Evolutionary conservation across 2,797 vertebrate genomes (phyloP), one percentile per base, ranked within the genome.

Genomic region (Poecilia picta): DNA sequence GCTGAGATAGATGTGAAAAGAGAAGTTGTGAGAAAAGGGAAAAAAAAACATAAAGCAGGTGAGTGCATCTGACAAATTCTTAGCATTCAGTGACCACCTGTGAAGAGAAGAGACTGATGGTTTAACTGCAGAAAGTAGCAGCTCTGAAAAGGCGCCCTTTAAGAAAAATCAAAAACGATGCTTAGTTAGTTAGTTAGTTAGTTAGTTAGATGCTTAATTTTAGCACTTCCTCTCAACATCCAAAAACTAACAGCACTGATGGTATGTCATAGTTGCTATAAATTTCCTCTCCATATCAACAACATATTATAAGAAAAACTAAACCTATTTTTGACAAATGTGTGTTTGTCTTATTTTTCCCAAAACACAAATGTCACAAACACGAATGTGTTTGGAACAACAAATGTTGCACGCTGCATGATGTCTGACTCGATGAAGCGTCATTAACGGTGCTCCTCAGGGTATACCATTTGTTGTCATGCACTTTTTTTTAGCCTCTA

Each of bases 51-150:
- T 0, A 57, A 28, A 80, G 75, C 68, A 85, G 84, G 68, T 66
- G 36, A 72, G 59, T 28, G 59, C 79, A 81, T 80, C 77, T 92
- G 85, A 81, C 84, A 66, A 64, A 72, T 80, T 80, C n/a, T 83
- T 62, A 81, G 73, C 82, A 89, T 82, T 87, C 81, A 85, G 72
- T 84, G 53, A 64, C 33, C 90, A 92, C 77, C 88, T 93, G 90
- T 89, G 66, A 31, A 45, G 39, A 80, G 43, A 15, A 73, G 45
- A 83, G 33, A 62, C 62, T 79, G 87, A 83, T 85, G 87, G 84
- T 87, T 39, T 74, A 11, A 74, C n/a, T 46, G 73, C 79, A 43
- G 55, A 43, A 11, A 62, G 31, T 64, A 33, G 39, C 72, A 64
- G 78, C 46, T 79, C 43, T 73, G 20, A 75, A 68, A n/a, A 43